Base-by-base conservation (phyloP, 2,888 invertebrate species). In the Geotrupes spiniger region DNA sequence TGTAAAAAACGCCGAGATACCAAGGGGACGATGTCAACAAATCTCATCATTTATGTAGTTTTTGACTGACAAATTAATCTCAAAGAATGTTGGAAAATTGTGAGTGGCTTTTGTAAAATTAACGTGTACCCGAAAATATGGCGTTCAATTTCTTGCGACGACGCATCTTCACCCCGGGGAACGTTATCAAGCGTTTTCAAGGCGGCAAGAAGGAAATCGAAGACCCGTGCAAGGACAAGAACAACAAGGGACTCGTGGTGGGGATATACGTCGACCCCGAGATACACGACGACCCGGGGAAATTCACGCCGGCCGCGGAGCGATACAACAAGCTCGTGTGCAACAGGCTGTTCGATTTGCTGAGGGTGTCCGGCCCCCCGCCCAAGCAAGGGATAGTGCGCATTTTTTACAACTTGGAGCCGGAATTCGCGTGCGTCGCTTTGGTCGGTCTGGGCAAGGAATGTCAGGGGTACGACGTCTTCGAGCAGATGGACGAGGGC, bases 391-490 rank as follows among this genome's bases (percentile, higher is more conserved):
- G 64, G 63, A 81, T 74, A 73, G 78, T 74, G 1, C 76, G 86
- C 54, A 72, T 85, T 6, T 80, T 85, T 61, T 87, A 79, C 63
- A 82, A 81, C 56, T 63, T 87, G 17, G 84, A 85, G 56, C 74
- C 77, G 0, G 74, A 77, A 21, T 87, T 80, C 63, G 79, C 79
- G 0, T 81, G 78, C 28, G 82, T 89, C 1, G 86, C 85, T 4
- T 80, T 91, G 4, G 84, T 84, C n/a, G 87, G 88, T 10, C 73
- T 91, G 27, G 90, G 89, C 3, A 76, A 78, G 42, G 81, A 83
- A 63, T 84, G 84, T 60, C 76, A 81, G 41, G 79, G 82, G 1
- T 87, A 79, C 63, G 83, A 85, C 68, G 76, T 76, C 5, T 74
- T 76, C 45, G 91, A 92, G 66, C 80, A 84, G 57, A 67, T 87